Base-by-base conservation (phyloP, 2,888 invertebrate species). In the Cataglyphis rosenhaueri region DNA sequence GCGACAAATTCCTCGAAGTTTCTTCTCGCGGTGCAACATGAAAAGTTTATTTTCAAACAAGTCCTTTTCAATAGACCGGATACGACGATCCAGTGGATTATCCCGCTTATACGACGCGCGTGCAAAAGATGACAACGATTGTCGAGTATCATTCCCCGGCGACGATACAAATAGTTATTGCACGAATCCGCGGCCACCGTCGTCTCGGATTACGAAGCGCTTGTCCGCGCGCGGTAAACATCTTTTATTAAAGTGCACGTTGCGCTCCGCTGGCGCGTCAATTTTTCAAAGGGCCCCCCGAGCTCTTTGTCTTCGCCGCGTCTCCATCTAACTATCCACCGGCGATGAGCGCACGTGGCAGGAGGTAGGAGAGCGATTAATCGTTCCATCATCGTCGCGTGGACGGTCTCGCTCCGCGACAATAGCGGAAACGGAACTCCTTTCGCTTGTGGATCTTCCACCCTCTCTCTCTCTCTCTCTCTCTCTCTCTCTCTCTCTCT, bases 211-310 rank as follows among this genome's bases (percentile, higher is more conserved):
- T 83, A 87, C 82, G 76, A 76, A 81, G 82, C 85, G 82, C 87
- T 89, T 85, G 87, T 89, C 85, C 73, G 87, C 88, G 81, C 86
- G 83, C 82, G 83, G 89, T 90, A 91, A 91, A 91, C 91, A 91
- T 91, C 87, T 91, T 88, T 91, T 89, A 89, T 91, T 90, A 90
- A 79, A 89, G 89, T 87, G 88, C 87, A 86, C 86, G 84, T 84
- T 90, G 84, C 88, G 87, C 89, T 89, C 85, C 85, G 85, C 62
- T 89, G 90, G 84, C 87, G 89, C 89, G 90, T 87, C 88, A 87
- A 92, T 91, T 91, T 90, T 90, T 91, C 91, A 91, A 88, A 88
- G 87, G 84, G 85, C 87, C 88, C 88, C 86, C 84, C 82, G 81
- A 84, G 88, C 89, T 87, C 90, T 91, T 91, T 91, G 91, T 92